Base-by-base conservation (phyloP, 2,888 invertebrate genomes). In the Pedicia rivosa region DNA sequence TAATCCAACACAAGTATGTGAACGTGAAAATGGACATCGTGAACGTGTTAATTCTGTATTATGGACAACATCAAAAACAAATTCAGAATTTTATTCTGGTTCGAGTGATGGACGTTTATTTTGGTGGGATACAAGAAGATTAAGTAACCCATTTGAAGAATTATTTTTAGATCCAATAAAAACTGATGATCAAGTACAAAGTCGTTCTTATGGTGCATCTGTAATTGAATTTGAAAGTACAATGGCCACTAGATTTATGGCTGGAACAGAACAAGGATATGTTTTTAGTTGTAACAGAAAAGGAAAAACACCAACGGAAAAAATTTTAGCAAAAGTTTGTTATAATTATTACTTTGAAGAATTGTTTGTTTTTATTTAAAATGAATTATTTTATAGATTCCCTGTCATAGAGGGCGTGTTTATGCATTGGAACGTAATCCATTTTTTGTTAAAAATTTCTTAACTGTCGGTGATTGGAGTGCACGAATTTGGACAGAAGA, bases 401-500 rank as follows among this genome's bases (percentile, higher is more conserved):
- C 54, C 51, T 60, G 81, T 3, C 88, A 90, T 48, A 69, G 81
- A 37, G 92, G 94, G 0, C 91, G 92, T 1, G 82, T 95, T 1
- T 78, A 86, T 49, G 74, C 88, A 10, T 67, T 92, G 7, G 84
- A 91, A 52, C 68, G 95, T 42, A 95, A 95, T 64, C 88, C 94
- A 2, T 84, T 83, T 5, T 92, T 91, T 60, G 73, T 90, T 1
- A 95, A 95, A 63, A 92, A 92, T 57, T 94, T 95, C 55, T 62
- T 95, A 34, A 87, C 90, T 0, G 78, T 94, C 4, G 94, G 94
- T 1, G 94, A 94, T 59, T 94, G 91, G 88, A 86, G 87, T 5
- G 86, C 90, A 1, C 68, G 80, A 42, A 84, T 95, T 43, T 95
- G 92, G 91, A 87, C 91, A 4, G 94, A 95, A 59, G 95, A 95